A percentile compares a stretch with the other conserved stretches of the same genome.
phyloP scores from a whole-genome alignment of 2,888 invertebrate species.

The Lepidochitona cinerea region DNA sequence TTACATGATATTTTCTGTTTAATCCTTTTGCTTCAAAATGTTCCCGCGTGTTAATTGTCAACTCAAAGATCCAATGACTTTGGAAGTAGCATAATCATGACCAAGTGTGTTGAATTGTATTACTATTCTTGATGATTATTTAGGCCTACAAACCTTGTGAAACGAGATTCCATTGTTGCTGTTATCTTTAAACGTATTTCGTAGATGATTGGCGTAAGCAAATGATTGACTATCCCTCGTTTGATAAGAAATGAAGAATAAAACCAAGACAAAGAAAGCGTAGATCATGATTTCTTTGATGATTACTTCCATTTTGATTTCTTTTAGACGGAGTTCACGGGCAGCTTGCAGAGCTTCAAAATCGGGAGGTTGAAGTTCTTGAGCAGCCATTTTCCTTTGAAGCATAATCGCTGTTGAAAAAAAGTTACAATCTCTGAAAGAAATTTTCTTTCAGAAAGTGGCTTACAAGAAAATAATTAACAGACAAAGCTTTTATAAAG shows the following conservation, averaged over 20 bases:
- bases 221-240: constrained; percentile 63
- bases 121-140: too few relatives aligned
- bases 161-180: constrained; percentile 28
- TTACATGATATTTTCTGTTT: too few relatives aligned
- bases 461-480: too few relatives aligned
- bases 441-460: too few relatives aligned
- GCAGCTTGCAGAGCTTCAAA: constrained; percentile 51
- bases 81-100: too few relatives aligned
- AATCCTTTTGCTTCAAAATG: too few relatives aligned
- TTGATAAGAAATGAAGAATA: constrained; percentile 70
- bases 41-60: too few relatives aligned
- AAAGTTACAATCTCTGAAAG: too few relatives aligned
- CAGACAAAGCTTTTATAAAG: too few relatives aligned
- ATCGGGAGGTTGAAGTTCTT: constrained; percentile 62
- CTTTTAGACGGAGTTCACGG: constrained; percentile 60
- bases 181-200: constrained; percentile 49
- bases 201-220: constrained; percentile 52
- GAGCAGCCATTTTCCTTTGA: constrained; percentile 54
- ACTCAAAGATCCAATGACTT: too few relatives aligned
- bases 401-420: constrained; percentile 56
- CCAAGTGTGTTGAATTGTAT: too few relatives aligned
- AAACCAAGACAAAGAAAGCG: constrained; percentile 64
- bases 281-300: constrained; percentile 65
- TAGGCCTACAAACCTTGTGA: too few relatives aligned
- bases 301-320: constrained; percentile 68